These are phyloP conservation scores for Podabrus alpinus DNA, from an alignment of 2,888 invertebrate species.

Conservation along the genomic window DNA sequence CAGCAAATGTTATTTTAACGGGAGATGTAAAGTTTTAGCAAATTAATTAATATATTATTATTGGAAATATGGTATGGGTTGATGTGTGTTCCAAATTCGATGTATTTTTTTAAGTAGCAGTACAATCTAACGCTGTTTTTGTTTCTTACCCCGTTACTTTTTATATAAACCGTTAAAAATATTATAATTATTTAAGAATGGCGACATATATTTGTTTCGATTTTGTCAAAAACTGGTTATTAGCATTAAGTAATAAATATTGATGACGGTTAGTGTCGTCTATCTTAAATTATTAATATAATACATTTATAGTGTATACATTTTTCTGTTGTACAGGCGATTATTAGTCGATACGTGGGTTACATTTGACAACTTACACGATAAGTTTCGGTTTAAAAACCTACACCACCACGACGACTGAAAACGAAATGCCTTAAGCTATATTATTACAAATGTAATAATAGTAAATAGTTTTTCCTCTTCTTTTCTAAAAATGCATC, in stretches of 20 bases:
- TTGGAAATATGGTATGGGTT: not conserved
- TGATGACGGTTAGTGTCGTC: not conserved
- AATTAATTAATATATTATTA: not conserved
- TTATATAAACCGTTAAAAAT: not conserved
- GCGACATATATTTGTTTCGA: not conserved
- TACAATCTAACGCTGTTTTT: not conserved
- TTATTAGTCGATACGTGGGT: not conserved
- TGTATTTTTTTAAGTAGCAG: not conserved
- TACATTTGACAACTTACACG: not conserved
- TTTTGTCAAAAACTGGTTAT: constrained; percentile 3
- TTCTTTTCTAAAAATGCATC: not conserved
- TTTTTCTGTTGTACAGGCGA: not conserved
- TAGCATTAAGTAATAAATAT: not conserved
- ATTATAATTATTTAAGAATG: not conserved
- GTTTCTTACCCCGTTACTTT: not conserved
- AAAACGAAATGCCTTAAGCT: not conserved
- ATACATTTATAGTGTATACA: not conserved
- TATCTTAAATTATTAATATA: not conserved
- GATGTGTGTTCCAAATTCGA: not conserved
- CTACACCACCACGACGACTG: not conserved
- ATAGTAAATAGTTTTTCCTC: not conserved
- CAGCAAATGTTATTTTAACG: not conserved
- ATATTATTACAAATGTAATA: not conserved
- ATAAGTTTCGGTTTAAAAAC: not conserved
- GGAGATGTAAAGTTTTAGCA: not conserved